These are phyloP conservation scores for Ardeotis arabs DNA, from an alignment of 2,113 vertebrate species.

Conservation along the genomic window DNA sequence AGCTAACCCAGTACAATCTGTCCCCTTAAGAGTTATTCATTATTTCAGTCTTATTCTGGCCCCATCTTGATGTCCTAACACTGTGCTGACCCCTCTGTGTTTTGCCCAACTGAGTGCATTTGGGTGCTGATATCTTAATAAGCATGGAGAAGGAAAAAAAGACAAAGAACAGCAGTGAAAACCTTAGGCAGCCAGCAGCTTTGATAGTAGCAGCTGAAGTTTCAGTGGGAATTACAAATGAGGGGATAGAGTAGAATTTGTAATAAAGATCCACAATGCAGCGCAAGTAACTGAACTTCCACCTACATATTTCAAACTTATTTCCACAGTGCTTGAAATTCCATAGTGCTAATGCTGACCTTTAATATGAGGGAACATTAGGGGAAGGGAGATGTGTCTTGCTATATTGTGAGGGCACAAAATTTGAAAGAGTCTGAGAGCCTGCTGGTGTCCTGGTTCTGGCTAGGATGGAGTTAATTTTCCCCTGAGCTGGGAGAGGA, in stretches of 20 bases:
- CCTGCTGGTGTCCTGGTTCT: too few relatives aligned
- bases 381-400: neutral
- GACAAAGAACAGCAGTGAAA: neutral
- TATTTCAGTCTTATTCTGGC: neutral
- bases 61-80: neutral
- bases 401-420: neutral
- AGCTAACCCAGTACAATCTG: neutral
- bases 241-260: slow-evolving; percentile 39
- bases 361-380: neutral
- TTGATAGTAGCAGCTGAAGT: slow-evolving; percentile 5
- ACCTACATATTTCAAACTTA: neutral
- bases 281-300: neutral
- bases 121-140: neutral
- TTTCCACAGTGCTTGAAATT: slow-evolving; percentile 20
- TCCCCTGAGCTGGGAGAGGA: too few relatives aligned
- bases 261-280: neutral
- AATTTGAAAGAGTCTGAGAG: neutral
- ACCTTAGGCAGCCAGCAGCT: neutral
- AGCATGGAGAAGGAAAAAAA: neutral
- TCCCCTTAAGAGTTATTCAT: neutral
- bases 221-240: slow-evolving; percentile 54
- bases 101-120: neutral
- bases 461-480: too few relatives aligned
- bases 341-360: neutral
- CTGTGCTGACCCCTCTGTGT: neutral